Evolutionary conservation across 2,113 vertebrate genomes (phyloP), one percentile per base, ranked within the genome.

Genomic region (Ascaphus truei): DNA sequence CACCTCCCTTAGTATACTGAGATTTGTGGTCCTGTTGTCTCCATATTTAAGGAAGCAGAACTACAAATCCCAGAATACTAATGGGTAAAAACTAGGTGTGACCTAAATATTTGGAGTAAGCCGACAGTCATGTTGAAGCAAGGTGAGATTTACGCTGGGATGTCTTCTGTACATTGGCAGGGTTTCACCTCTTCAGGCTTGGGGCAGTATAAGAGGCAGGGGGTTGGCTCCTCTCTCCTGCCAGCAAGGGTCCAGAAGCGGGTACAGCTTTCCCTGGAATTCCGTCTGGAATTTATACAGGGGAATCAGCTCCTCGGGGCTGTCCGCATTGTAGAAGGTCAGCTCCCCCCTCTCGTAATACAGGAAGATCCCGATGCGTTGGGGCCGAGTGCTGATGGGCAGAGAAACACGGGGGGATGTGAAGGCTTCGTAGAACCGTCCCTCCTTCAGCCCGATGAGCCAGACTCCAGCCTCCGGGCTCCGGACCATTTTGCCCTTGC

Each of bases 201-300:
- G 12, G 0, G 85, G 78, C 74, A 93, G 23, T 20, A 85, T 82
- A 48, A 93, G 76, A 27, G 92, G 89, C 11, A 88, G 75, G 0
- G 86, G 85, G 75, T 88, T 91, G 66, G 80, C 80, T 47, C 91
- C 86, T 57, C 84, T 67, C 30, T 93, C 88, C 0, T 93, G 88
- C 91, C 93, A 94, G 77, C 92, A 93, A 1, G 90, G 81, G 27
- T 95, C 93, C 76, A 93, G 51, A 23, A 93, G 83, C 2, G 92
- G 92, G 69, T 86, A 94, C 25, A 94, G 86, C 71, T 92, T 94
- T n/a, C 92, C 92, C 75, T 93, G 92, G 73, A 94, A 86, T 62
- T 93, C 92, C 0, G 87, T 82, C 60, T 87, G 90, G 86, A 92
- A 94, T 0, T 85, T 91, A 76, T 93, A 94, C 72, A 93, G 84